Evolutionary conservation across 1,140 invertebrate genomes (phyloP), one percentile per base, ranked within the genome.

Genomic region (Zelostemma sp.): DNA sequence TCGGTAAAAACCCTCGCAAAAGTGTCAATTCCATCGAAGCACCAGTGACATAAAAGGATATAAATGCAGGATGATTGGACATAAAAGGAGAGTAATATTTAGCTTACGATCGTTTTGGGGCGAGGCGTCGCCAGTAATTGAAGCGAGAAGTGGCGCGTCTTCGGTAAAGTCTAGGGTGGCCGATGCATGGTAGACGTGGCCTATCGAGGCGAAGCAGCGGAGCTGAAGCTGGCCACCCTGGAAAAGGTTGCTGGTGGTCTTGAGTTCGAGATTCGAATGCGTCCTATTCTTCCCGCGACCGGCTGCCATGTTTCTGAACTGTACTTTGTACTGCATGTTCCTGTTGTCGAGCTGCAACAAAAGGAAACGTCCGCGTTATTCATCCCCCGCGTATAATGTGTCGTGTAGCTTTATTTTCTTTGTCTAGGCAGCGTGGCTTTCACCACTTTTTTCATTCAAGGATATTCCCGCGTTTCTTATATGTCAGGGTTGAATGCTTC

Each of bases 101-200:
- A 66, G 83, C 84, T 84, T 67, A 85, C 83, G 75, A 16, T 74
- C 74, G 50, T 75, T 80, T 16, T 81, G 81, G 0, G 82, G 77
- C 5, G 78, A 80, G 3, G 83, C 82, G 59, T 84, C 80, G 4
- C 81, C 80, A 4, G 81, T 86, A 55, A 84, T 86, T 1, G 81
- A 79, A 18, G 83, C 81, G 21, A 84, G 68, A 25, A 79, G 75
- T 0, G 82, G 83, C 1, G 64, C 69, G 15, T 84, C 83, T 50
- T 84, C 81, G n/a, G 64, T 68, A 12, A 86, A 74, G 11, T 81
- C 78, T 1, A 79, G 67, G 18, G 80, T 76, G 4, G 68, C 73
- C 0, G 79, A 78, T 18, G 78, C 73, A 19, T 71, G 75, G 48
- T 86, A 86, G 14, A 86, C 70, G 15, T 75, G 66, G 6, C 73